These are phyloP conservation scores for Aspidapion aeneum DNA, from an alignment of 2,888 invertebrate genomes.

Conservation along the genomic window DNA sequence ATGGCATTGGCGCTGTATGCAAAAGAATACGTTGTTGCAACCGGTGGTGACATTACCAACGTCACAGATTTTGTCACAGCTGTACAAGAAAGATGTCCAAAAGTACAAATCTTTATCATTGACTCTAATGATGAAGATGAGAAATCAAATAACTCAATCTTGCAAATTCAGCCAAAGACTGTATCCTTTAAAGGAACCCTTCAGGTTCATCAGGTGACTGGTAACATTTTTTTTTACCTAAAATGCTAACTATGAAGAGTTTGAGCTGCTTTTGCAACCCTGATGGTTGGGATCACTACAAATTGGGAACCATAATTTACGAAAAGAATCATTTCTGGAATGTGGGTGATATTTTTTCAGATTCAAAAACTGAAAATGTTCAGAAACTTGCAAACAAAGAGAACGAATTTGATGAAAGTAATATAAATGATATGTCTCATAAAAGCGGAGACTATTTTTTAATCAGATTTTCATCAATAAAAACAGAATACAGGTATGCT, in stretches of 20 bases:
- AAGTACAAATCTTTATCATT: slow-evolving; percentile 25
- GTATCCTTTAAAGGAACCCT: slow-evolving; percentile 13
- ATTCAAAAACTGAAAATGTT: neutral
- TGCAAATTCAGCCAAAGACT: slow-evolving; percentile 8
- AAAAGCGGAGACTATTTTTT: neutral
- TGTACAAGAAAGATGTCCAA: slow-evolving; percentile 25
- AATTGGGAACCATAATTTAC: neutral
- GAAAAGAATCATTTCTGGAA: neutral
- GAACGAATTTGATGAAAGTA: neutral
- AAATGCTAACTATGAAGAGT: slow-evolving; percentile 12
- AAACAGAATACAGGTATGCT: slow-evolving; percentile 1
- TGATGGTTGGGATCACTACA: slow-evolving; percentile 3
- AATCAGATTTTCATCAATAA: neutral
- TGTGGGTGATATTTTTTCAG: neutral
- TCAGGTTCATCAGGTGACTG: too few relatives aligned
- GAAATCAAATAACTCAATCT: slow-evolving; percentile 10
- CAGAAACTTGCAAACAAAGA: neutral
- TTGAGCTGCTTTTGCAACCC: slow-evolving; percentile 16
- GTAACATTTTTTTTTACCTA: slow-evolving; percentile 10
- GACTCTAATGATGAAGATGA: slow-evolving; percentile 27
- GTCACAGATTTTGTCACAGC: slow-evolving; percentile 27
- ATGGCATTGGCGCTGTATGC: too few relatives aligned
- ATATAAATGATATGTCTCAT: neutral
- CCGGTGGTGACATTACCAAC: slow-evolving; percentile 26
- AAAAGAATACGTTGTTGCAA: slow-evolving; percentile 37